phyloP scores from a whole-genome alignment of 2,888 invertebrate species.

The Cartodere bifasciata region DNA sequence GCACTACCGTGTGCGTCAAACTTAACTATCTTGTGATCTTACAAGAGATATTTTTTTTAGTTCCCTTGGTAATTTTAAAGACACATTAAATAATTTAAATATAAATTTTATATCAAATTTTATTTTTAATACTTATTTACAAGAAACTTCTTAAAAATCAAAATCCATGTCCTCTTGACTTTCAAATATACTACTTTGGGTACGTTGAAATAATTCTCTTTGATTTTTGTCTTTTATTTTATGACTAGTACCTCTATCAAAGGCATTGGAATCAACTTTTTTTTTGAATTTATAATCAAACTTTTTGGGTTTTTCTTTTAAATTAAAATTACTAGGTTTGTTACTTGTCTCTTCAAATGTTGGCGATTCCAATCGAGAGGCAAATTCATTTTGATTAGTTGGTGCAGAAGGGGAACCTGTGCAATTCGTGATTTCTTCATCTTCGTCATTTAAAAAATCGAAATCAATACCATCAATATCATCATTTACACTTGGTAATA shows the following conservation, averaged over 20 bases:
- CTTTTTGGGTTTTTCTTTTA: neutral
- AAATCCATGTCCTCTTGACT: conserved; percentile 42
- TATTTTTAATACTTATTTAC: too few relatives aligned
- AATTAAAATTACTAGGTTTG: neutral
- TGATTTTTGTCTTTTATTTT: conserved; percentile 3
- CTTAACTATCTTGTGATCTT: too few relatives aligned
- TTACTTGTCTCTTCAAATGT: conserved; percentile 32
- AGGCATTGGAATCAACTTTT: neutral
- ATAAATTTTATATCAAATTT: too few relatives aligned
- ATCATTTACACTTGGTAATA: conserved; percentile 23
- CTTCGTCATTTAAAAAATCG: too few relatives aligned
- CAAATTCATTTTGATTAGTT: too few relatives aligned
- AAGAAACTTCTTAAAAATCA: conserved; percentile 15
- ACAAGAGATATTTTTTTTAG: too few relatives aligned
- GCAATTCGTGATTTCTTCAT: too few relatives aligned
- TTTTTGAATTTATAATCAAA: neutral
- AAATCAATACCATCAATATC: conserved; percentile 22
- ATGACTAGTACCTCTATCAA: neutral
- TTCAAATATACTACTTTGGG: conserved; percentile 38
- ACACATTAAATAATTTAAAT: too few relatives aligned
- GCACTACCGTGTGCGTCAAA: too few relatives aligned
- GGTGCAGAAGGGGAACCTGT: too few relatives aligned
- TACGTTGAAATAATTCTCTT: conserved; percentile 14
- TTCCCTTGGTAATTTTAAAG: too few relatives aligned
- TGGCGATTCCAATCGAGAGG: too few relatives aligned